These are phyloP conservation scores for Epinephelus awoara DNA, from an alignment of 2,797 vertebrate genomes.

Conservation along the genomic window DNA sequence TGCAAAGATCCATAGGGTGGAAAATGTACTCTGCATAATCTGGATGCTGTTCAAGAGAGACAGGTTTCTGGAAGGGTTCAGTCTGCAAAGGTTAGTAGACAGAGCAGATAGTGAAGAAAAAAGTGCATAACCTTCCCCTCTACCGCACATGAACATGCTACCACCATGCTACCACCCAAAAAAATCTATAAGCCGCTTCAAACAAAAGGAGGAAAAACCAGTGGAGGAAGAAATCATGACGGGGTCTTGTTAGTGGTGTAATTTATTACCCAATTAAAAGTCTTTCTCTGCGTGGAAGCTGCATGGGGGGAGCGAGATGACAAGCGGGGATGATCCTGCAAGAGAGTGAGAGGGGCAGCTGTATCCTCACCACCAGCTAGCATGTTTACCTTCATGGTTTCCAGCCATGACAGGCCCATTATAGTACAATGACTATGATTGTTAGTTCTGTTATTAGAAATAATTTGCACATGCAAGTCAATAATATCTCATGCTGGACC, in stretches of 20 bases:
- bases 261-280: conserved; percentile 90
- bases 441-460: conserved; percentile 72
- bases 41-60: conserved; percentile 97
- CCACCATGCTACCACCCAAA: conserved; percentile 58
- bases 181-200: conserved; percentile 71
- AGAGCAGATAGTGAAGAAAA: conserved; percentile 44
- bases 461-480: conserved; percentile 74
- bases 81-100: conserved; percentile 85
- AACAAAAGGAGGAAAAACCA: conserved; percentile 71
- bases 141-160: conserved; percentile 65
- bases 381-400: conserved; percentile 74
- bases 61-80: conserved; percentile 98
- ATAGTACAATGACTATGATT: conserved; percentile 55
- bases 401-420: conserved; percentile 68
- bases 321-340: conserved; percentile 86
- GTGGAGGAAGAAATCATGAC: conserved; percentile 76
- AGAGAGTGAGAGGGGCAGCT: conserved; percentile 85
- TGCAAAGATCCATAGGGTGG: conserved; percentile 99
- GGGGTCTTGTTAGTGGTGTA: conserved; percentile 84
- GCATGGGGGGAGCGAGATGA: conserved; percentile 86
- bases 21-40: conserved; percentile 99
- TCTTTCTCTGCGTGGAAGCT: conserved; percentile 88
- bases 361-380: conserved; percentile 83
- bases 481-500: conserved; percentile 54
- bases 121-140: conserved; percentile 42